Base-by-base conservation (phyloP, 2,888 invertebrate species). In the Papilio protenor region DNA sequence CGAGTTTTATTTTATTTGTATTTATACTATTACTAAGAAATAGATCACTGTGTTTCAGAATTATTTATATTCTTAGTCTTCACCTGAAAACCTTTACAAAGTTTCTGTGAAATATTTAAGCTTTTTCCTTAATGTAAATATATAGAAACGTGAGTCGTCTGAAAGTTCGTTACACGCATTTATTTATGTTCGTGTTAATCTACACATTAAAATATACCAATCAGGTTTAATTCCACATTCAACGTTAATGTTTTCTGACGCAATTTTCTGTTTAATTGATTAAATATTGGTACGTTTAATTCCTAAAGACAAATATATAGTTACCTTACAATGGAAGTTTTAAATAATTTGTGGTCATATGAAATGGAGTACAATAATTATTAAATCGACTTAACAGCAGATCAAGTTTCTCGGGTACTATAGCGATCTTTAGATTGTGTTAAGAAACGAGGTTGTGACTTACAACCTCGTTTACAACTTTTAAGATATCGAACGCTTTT, bases 31-130 rank as follows among this genome's bases (percentile, higher is more conserved):
- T 2, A 49, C 49, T 4, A 49, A 49, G 49, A 49, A 49, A 49
- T 12, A 21, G 55, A 59, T 23, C 0, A 59, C 11, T 23, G 12
- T 21, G 11, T 59, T 23, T 59, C 59, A 23, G 11, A 8, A 5
- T 16, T 61, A 61, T 61, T 27, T 59, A 59, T 59, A 59, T 59
- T 27, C 11, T 5, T 5, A 1, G 27, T 61, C 61, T 61, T 69
- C 66, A 69, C 66, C n/a, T 45, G 66, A 69, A 45, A 69, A 69
- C 45, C 45, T 45, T 21, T 14, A 14, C 21, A 21, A 2, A 69
- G 66, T 69, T 69, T 69, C 66, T 69, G n/a, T 45, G 66, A 69
- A 69, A 45, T 69, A 45, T 21, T 69, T 45, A 69, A 45, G 21
- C 66, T 11, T 69, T 69, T 45, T 69, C 66, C 66, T 69, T 21